A percentile compares a stretch with the other conserved stretches of the same genome.
phyloP scores from a whole-genome alignment of 2,797 vertebrate genomes.

The Echeneis naucrates region DNA sequence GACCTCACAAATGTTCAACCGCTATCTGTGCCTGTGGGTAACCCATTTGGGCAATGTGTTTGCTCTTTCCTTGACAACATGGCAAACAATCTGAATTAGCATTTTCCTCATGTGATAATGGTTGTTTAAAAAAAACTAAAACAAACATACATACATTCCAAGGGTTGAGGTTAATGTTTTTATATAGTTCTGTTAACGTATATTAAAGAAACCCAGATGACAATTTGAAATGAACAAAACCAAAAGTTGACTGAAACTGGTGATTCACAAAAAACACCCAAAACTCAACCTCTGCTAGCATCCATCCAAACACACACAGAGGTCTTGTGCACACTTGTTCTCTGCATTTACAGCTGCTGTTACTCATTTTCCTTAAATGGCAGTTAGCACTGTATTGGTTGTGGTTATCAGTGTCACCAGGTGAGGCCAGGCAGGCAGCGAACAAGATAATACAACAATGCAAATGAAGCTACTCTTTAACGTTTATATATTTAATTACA shows the following conservation, averaged over 20 bases:
- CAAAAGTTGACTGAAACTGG: conserved; percentile 9
- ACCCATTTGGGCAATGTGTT: conserved; percentile 66
- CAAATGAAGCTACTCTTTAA: conserved; percentile 29
- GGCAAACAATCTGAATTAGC: conserved; percentile 37
- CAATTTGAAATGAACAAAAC: conserved; percentile 9
- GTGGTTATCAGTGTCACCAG: conserved; percentile 15
- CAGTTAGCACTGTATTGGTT: conserved; percentile 32
- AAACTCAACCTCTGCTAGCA: not conserved
- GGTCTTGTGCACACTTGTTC: conserved; percentile 5
- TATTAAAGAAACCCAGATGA: no score
- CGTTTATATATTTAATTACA: not conserved
- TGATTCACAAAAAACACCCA: conserved; percentile 14
- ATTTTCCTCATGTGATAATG: conserved; percentile 18
- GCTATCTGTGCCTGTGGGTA: conserved; percentile 56
- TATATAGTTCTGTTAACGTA: conserved; percentile 9
- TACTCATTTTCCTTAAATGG: conserved; percentile 15
- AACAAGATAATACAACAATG: conserved; percentile 7
- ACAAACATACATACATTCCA: no score
- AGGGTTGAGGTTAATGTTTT: conserved; percentile 23
- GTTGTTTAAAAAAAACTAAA: conserved; percentile 13
- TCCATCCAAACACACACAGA: conserved; percentile 4
- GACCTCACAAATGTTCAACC: conserved; percentile 68
- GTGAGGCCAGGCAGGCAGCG: not conserved
- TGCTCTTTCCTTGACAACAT: conserved; percentile 54
- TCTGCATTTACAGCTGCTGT: not conserved